phyloP scores from a whole-genome alignment of 2,797 vertebrate species.

The Chloroceryle inda region DNA sequence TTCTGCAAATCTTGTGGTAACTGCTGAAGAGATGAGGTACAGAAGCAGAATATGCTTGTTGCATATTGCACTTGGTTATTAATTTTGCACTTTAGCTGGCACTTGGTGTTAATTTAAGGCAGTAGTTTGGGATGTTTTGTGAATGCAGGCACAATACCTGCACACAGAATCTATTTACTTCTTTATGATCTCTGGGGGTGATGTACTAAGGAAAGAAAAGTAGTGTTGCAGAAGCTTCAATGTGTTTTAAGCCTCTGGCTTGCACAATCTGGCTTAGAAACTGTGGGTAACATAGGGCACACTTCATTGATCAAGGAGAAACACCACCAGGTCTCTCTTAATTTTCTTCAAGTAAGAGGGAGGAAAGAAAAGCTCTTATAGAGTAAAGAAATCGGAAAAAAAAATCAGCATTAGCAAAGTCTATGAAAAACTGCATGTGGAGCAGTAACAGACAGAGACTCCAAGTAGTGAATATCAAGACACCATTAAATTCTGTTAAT shows the following conservation, averaged over 20 bases:
- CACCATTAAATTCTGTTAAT: background rate
- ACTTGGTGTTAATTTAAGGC: background rate
- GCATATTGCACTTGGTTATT: background rate
- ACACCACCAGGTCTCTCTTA: background rate
- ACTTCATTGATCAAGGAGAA: constrained; percentile 40
- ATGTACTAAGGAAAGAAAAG: constrained; percentile 50
- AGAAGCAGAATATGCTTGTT: background rate
- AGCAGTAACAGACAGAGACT: background rate
- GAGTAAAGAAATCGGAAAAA: background rate
- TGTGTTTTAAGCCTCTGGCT: constrained; percentile 19
- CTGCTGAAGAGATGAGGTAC: background rate
- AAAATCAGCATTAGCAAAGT: background rate
- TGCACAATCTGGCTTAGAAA: constrained; percentile 15
- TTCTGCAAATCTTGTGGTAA: background rate
- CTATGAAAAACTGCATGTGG: background rate
- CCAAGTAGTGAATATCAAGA: background rate
- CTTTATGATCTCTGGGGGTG: background rate
- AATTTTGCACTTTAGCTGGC: background rate
- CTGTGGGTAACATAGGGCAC: background rate
- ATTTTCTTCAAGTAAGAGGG: background rate
- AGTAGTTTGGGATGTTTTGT: background rate
- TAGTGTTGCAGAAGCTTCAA: constrained; percentile 2
- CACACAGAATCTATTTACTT: constrained; percentile 14
- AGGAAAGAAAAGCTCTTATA: background rate
- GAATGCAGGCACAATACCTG: background rate